Percentiles rank a stretch among this genome's conserved stretches.
These are phyloP conservation scores for Ecdyonurus torrentis DNA, from an alignment of 2,888 invertebrate species.

Conservation along the genomic window DNA sequence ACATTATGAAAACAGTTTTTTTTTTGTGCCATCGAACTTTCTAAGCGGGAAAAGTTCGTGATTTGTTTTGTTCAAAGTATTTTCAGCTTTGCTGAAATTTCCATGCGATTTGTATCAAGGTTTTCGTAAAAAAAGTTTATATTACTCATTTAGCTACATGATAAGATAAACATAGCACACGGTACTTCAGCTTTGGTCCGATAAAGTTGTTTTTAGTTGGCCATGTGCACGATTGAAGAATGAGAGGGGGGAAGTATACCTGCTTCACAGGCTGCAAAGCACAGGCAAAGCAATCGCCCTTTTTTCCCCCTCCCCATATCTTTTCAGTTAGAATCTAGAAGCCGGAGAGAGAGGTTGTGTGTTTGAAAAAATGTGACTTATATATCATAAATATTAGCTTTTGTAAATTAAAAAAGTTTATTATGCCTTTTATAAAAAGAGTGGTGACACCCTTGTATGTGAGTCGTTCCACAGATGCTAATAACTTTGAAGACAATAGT, in stretches of 20 bases:
- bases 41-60: too few relatives aligned
- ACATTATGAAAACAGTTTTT: too few relatives aligned
- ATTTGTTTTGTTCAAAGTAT: too few relatives aligned
- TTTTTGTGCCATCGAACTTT: too few relatives aligned
- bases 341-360: not conserved
- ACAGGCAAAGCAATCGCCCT: too few relatives aligned
- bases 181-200: not conserved
- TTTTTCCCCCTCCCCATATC: not conserved
- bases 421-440: conserved; percentile 78
- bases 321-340: not conserved
- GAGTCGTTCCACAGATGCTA: conserved; percentile 31
- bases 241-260: not conserved
- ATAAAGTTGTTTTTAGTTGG: not conserved
- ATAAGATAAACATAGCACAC: not conserved
- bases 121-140: not conserved
- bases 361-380: not conserved
- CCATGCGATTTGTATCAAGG: too few relatives aligned
- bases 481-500: conserved; percentile 39
- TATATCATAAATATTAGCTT: not conserved
- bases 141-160: not conserved
- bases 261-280: too few relatives aligned
- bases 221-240: not conserved
- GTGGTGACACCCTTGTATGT: conserved; percentile 66
- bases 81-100: too few relatives aligned
- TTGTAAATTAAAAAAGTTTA: not conserved